Evolutionary conservation across 1,140 invertebrate species (phyloP), one percentile per base, ranked within the genome.

Genomic region (Drosophila leontia): DNA sequence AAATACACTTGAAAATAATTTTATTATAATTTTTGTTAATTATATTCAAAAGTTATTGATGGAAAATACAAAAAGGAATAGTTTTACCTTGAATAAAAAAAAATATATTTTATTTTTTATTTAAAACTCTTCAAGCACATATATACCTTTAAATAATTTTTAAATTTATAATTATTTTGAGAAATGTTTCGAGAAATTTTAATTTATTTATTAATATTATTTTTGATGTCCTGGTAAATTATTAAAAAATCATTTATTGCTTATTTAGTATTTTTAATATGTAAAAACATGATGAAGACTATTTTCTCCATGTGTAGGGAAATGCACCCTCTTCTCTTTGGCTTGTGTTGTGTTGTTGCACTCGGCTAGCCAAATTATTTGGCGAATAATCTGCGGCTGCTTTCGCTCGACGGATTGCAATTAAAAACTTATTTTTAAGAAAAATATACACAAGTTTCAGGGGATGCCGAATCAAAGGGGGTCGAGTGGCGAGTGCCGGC

Each of bases 341-440:
- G 7, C 32, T 8, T 29, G 9, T 72, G 44, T 37, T 48, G 47
- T 23, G 19, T 32, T 59, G 55, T 71, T 71, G 67, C 64, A 78
- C 48, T 68, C 55, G 56, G 55, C 48, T 77, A 74, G 78, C 88
- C 87, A 91, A 91, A 91, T 91, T 87, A 91, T 91, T 91, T 91
- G 88, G 87, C 87, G 87, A 88, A 87, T 91, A 91, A 91, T 91
- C 88, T 91, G 84, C 78, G 64, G 62, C 62, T 67, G 81, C 71
- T 69, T 68, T 64, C 80, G 71, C 65, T 77, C 80, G 75, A 87
- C 84, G 76, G 76, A 74, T 83, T 70, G 84, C 85, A 90, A 88
- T 90, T 90, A 88, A 84, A 88, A 88, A 90, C 85, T 85, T 90
- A 90, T 88, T 90, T 90, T 90, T 90, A 85, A 90, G 85, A 75